A percentile compares a stretch with the other conserved stretches of the same genome.
Conservation (phyloP, 2,888 invertebrate genomes). For the Linnaemya tessellans region DNA sequence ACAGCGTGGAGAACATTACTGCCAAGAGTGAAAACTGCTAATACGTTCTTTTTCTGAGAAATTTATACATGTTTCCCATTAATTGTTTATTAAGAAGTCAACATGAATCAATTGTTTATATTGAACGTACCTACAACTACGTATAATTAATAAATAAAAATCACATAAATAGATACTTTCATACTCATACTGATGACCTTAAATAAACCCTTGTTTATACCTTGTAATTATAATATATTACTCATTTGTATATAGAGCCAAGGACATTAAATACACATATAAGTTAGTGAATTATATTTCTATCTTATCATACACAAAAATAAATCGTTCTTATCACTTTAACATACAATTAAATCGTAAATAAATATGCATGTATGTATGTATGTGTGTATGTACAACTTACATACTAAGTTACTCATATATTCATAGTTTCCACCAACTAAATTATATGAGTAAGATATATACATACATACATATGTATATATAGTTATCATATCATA, state of each 20-base stretch:
- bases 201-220: conserved; percentile 25
- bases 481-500: background rate
- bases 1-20: too few relatives aligned
- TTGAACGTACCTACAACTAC: background rate
- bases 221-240: conserved; percentile 1
- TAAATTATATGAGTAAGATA: too few relatives aligned
- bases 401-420: too few relatives aligned
- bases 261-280: background rate
- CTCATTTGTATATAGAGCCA: background rate
- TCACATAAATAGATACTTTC: background rate
- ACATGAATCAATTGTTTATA: conserved; percentile 36
- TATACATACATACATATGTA: too few relatives aligned
- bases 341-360: background rate
- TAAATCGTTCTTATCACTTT: conserved; percentile 32
- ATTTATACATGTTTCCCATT: background rate
- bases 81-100: background rate
- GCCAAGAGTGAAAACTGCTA: background rate
- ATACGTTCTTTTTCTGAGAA: background rate
- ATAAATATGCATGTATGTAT: too few relatives aligned
- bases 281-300: background rate
- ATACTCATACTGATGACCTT: conserved; percentile 8
- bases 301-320: conserved; percentile 28
- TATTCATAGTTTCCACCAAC: too few relatives aligned
- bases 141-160: background rate
- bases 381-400: too few relatives aligned